Percentiles rank a stretch among this genome's conserved stretches.
Evolutionary conservation across 2,888 invertebrate species (phyloP).

Genomic region (Tenthredo amoena): DNA sequence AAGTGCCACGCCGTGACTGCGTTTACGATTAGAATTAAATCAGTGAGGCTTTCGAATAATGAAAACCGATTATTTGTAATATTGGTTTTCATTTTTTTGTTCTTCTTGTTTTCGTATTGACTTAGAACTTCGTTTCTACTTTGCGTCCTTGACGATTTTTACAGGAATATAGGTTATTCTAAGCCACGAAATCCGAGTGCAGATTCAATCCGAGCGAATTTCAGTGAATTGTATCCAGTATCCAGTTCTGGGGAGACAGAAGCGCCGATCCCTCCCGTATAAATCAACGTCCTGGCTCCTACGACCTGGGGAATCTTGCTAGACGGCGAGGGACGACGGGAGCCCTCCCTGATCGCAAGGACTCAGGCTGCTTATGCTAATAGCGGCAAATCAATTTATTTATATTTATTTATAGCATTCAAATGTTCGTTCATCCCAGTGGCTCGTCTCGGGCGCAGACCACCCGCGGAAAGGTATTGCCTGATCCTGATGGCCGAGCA

Average conservation of each 20-base stretch:
- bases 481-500: constrained; percentile 14
- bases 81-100: neutral
- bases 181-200: neutral
- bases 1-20: constrained; percentile 42
- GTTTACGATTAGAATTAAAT: constrained; percentile 44
- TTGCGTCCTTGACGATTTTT: neutral
- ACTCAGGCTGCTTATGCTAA: constrained; percentile 70
- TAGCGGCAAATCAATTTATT: constrained; percentile 72
- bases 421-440: constrained; percentile 66
- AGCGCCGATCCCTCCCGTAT: constrained; percentile 64
- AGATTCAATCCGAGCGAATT: constrained; percentile 25
- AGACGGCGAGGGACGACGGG: constrained; percentile 57
- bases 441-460: constrained; percentile 63
- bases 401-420: constrained; percentile 74
- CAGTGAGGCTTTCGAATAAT: constrained; percentile 13
- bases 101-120: neutral
- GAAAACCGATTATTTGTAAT: constrained; percentile 17
- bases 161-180: neutral
- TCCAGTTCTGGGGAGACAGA: constrained; percentile 57
- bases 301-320: constrained; percentile 44
- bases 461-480: constrained; percentile 65
- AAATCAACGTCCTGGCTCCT: constrained; percentile 68
- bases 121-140: neutral
- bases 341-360: constrained; percentile 55
- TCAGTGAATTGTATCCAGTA: constrained; percentile 27